Evolutionary conservation across 2,797 vertebrate genomes (phyloP).

Genomic region (Threskiornis aethiopicus): DNA sequence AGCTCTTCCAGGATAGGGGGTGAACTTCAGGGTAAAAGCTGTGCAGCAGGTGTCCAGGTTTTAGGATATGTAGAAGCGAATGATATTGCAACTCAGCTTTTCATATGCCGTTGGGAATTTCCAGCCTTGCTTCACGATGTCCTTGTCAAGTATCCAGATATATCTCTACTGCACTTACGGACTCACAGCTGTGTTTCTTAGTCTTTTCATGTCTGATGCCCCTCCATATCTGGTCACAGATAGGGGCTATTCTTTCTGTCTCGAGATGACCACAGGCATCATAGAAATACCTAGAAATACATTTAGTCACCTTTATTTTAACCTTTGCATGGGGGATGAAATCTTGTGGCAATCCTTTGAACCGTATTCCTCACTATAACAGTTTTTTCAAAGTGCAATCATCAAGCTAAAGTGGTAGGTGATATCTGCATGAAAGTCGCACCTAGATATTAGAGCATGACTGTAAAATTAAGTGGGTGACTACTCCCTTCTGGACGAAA

Average conservation of each 20-base stretch:
- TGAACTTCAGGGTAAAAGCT: neutral
- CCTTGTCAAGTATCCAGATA: neutral
- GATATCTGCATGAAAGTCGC: neutral
- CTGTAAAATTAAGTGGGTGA: neutral
- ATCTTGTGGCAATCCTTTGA: neutral
- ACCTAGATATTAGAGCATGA: neutral
- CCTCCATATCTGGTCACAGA: neutral
- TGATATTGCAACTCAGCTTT: neutral
- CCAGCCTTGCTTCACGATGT: neutral
- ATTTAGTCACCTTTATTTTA: neutral
- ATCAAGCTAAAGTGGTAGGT: neutral
- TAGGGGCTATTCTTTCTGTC: neutral
- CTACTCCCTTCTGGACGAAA: neutral
- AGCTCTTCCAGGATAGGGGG: neutral
- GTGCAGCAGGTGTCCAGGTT: neutral
- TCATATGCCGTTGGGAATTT: neutral
- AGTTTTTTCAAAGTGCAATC: neutral
- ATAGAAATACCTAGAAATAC: neutral
- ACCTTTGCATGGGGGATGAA: neutral
- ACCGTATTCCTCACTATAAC: neutral
- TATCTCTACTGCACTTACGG: neutral
- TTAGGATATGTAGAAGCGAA: neutral
- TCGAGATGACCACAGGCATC: neutral
- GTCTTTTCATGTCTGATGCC: neutral
- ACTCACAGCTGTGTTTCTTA: neutral